These are phyloP conservation scores for Sphaerophoria taeniata DNA, from an alignment of 2,888 invertebrate species.

Conservation along the genomic window DNA sequence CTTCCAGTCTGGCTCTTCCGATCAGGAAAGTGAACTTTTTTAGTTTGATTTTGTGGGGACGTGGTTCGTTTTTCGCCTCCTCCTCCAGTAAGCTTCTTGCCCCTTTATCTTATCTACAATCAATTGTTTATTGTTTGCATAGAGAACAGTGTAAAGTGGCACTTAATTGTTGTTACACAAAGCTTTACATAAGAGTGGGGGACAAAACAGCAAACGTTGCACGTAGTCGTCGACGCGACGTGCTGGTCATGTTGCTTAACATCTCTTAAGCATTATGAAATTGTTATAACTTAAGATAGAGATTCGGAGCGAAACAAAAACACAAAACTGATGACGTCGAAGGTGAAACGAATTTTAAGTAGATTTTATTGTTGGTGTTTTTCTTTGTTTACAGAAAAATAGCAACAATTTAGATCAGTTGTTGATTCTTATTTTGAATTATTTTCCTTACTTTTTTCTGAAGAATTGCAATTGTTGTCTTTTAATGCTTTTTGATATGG, in stretches of 20 bases:
- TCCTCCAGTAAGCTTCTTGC: not conserved
- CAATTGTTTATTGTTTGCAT: not conserved
- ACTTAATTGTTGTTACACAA: not conserved
- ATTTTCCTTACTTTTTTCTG: too few relatives aligned
- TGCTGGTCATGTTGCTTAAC: slow-evolving; percentile 10
- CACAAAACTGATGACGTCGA: slow-evolving; percentile 28
- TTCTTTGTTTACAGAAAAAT: slow-evolving; percentile 21
- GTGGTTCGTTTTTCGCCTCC: slow-evolving; percentile 24
- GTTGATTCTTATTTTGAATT: not conserved
- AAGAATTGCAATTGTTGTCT: not conserved
- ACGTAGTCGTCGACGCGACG: not conserved
- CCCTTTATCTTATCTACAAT: not conserved
- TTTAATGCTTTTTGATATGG: not conserved
- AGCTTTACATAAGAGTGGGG: slow-evolving; percentile 2
- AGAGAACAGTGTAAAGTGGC: too few relatives aligned
- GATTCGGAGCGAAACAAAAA: not conserved
- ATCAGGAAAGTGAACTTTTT: too few relatives aligned
- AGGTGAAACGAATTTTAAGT: slow-evolving; percentile 5
- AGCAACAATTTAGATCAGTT: not conserved
- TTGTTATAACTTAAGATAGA: not conserved
- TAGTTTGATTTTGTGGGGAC: slow-evolving; percentile 3
- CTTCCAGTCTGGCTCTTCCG: too few relatives aligned
- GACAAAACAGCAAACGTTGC: slow-evolving; percentile 3
- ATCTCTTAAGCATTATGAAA: slow-evolving; percentile 15
- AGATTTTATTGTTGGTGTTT: not conserved